Conservation (phyloP, 2,113 vertebrate genomes). For the Ptilorrhoa leucosticta region DNA sequence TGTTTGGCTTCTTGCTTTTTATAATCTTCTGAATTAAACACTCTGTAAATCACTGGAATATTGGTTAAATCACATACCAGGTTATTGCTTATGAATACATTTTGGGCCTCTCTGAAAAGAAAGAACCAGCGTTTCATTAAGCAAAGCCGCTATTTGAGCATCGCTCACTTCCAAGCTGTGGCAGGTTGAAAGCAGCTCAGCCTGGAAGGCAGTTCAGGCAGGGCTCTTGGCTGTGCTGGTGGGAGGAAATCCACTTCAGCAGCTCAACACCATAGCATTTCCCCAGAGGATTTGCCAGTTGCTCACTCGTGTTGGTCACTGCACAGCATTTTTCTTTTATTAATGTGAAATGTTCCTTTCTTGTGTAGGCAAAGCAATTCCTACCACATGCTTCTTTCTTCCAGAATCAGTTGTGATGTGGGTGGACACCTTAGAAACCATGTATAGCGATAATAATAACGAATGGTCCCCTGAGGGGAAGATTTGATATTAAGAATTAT, state of each 20-base stretch:
- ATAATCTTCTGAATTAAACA: not conserved
- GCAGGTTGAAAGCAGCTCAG: constrained; percentile 32
- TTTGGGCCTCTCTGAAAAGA: not conserved
- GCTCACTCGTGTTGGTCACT: not conserved
- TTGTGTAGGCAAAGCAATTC: constrained; percentile 35
- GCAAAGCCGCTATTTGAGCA: not conserved
- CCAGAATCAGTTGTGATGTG: constrained; percentile 1
- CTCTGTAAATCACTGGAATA: not conserved
- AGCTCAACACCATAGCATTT: not conserved
- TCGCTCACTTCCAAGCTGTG: not conserved
- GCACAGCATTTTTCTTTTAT: not conserved
- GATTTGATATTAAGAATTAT: constrained; percentile 23
- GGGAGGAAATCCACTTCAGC: constrained; percentile 33
- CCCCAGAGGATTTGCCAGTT: not conserved
- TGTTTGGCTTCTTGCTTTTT: not conserved
- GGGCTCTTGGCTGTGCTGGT: not conserved
- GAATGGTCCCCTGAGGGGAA: constrained; percentile 12
- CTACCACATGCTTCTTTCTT: not conserved
- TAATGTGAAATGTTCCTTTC: not conserved
- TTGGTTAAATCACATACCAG: not conserved
- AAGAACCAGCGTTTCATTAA: not conserved
- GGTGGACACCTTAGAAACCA: constrained; percentile 51
- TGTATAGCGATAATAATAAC: not conserved
- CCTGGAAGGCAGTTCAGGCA: not conserved
- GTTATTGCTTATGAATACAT: not conserved